Evolutionary conservation across 2,888 invertebrate genomes (phyloP), one percentile per base, ranked within the genome.

Genomic region (Volucella inflata): DNA sequence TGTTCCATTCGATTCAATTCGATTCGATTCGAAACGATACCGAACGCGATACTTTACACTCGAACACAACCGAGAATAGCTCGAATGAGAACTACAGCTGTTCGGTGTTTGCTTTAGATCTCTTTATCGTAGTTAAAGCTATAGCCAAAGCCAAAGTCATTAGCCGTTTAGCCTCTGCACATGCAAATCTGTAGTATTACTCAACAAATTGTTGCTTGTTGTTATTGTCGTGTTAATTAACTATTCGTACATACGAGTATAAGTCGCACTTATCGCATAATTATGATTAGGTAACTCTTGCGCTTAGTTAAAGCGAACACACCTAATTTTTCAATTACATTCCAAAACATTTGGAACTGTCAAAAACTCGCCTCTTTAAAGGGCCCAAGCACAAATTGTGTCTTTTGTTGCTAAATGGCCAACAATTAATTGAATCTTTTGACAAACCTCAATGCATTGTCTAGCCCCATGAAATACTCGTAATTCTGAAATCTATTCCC

Each of bases 31-130:
- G 17, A 44, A n/a, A 46, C 10, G 51, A 40, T 10, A 44, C 6
- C 44, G 51, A 17, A 16, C 46, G 76, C 30, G 71, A 36, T 59
- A 77, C 60, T 71, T 75, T 67, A 44, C 65, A 64, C 48, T 4
- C 55, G 11, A 16, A 42, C 44, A 14, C 44, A 53, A 30, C 42
- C 30, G 51, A 36, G 30, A 30, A 30, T 30, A 36, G 4, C 59
- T 14, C 38, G 53, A 72, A 72, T 68, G 60, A 30, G 50, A 65
- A 57, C 40, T 71, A 46, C 79, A 71, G 55, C 60, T 75, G 84
- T 64, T 64, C 48, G 38, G 30, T 30, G 30, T 30, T 30, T 6
- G 6, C 30, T 30, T 30, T 30, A 30, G 6, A 30, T 30, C 6
- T 30, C 16, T 4, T 11, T 6, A n/a, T 53, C 14, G 4, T 4